Base-by-base conservation (phyloP, 1,140 invertebrate species). In the Sogatella furcifera region DNA sequence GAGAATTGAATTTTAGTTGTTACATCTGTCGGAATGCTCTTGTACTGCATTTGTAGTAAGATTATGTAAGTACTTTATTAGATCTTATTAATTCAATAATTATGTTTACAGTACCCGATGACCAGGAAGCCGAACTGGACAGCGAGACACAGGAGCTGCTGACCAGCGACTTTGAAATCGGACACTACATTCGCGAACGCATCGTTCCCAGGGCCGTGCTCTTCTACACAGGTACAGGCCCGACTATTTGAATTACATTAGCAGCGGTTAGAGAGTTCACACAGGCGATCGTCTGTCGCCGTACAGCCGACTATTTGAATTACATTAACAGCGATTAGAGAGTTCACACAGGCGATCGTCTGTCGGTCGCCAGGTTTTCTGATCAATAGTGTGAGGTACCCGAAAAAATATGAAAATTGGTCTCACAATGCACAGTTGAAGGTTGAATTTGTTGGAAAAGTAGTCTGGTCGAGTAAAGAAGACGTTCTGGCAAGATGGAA, bases 131-230 rank as follows among this genome's bases (percentile, higher is more conserved):
- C 67, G 84, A 91, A 60, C 76, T 92, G 44, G 87, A 92, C 68
- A 84, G 87, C 57, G 86, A 90, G 34, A 79, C 81, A 17, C 79
- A 86, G 72, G 81, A 85, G 67, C 73, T 95, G 56, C 74, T 97
- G 63, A 90, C 88, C 5, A 87, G 85, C 63, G 95, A 98, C 78
- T 98, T 95, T 76, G 95, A 98, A 80, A 93, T 98, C 74, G 95
- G 95, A n/a, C 93, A 97, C 77, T 96, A 97, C 73, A 90, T 97
- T 69, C 84, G 92, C 68, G 93, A 97, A 71, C 81, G 90, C 64
- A 86, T 98, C 66, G 85, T 98, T 67, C 94, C 93, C 24, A 83
- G 88, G 72, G 94, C 94, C 66, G 89, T 97, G 54, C 80, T 98
- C 24, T 96, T 94, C 68, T 98, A 85, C 72, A 98, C 95, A 67